Base-by-base conservation (phyloP, 2,113 vertebrate species). In the Dascyllus trimaculatus region DNA sequence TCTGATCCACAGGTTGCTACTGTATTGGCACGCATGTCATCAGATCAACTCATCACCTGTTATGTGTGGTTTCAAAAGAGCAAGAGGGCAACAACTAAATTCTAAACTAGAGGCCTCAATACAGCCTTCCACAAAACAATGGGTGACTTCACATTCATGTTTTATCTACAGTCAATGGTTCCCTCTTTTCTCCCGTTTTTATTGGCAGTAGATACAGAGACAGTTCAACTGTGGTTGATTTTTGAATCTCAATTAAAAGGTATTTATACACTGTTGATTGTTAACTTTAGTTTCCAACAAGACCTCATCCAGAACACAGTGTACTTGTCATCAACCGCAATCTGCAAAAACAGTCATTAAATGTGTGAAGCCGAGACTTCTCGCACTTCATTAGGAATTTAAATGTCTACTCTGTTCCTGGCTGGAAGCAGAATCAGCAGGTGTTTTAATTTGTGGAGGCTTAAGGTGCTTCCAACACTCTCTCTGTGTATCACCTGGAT, bases 291-390 rank as follows among this genome's bases (percentile, higher is more conserved):
- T 51, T 73, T 54, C 11, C 38, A 19, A 32, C 53, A 46, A 24
- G n/a, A 52, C 15, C 22, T 60, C 18, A 62, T 61, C 40, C 35
- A 35, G 64, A 65, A 79, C 74, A 70, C 52, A 1, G 32, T 73
- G 74, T 86, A 54, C 81, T 52, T 81, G 53, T 86, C 74, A 72
- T 46, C 25, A 13, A 72, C 17, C 57, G 78, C 45, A 59, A 19
- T 51, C 63, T 66, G 22, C 26, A 79, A 58, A 76, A 65, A 65
- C 58, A 43, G 13, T 32, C 17, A 71, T 67, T 64, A 75, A 75
- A 85, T 57, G 70, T 85, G 78, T 65, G 26, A 86, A 66, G 29
- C 25, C 69, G 81, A 81, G 65, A 67, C 46, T 72, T 80, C 73
- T 78, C 49, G 0, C 73, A 84, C 65, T 59, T 79, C 32, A 82